A percentile compares a stretch with the other conserved stretches of the same genome.
These are phyloP conservation scores for Pygoscelis antarcticus DNA, from an alignment of 2,113 vertebrate genomes.

Conservation along the genomic window DNA sequence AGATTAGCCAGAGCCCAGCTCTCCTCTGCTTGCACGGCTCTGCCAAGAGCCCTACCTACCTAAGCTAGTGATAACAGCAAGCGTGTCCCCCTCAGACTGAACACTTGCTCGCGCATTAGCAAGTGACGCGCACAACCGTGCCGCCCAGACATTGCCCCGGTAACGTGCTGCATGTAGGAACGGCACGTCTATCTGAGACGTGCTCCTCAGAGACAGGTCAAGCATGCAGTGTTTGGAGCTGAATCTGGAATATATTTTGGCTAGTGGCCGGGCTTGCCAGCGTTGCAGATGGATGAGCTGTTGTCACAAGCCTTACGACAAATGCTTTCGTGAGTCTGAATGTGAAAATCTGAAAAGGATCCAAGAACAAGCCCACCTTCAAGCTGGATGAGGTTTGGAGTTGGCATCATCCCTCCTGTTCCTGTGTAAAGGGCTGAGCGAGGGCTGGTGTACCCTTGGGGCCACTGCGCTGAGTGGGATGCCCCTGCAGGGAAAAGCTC, in stretches of 20 bases:
- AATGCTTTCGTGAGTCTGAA: neutral
- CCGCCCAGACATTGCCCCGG: rapidly evolving
- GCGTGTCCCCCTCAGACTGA: rapidly evolving
- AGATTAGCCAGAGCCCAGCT: neutral
- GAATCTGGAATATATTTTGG: neutral
- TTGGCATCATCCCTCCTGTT: neutral
- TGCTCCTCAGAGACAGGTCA: rapidly evolving
- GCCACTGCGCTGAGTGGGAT: neutral
- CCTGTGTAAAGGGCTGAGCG: rapidly evolving
- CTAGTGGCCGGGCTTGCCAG: neutral
- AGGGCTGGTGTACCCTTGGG: neutral
- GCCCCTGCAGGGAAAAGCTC: neutral
- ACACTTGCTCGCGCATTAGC: rapidly evolving
- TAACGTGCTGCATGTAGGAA: rapidly evolving
- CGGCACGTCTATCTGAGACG: rapidly evolving
- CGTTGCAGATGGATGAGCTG: neutral
- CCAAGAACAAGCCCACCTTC: neutral
- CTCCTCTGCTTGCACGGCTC: neutral
- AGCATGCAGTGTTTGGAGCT: rapidly evolving
- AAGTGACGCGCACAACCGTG: rapidly evolving
- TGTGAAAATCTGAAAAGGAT: neutral
- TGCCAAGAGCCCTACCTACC: neutral
- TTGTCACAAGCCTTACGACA: neutral
- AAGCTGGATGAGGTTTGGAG: neutral
- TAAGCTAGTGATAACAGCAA: rapidly evolving